Base-by-base conservation (phyloP, 2,113 vertebrate species). In the Thalassarche chlororhynchos region DNA sequence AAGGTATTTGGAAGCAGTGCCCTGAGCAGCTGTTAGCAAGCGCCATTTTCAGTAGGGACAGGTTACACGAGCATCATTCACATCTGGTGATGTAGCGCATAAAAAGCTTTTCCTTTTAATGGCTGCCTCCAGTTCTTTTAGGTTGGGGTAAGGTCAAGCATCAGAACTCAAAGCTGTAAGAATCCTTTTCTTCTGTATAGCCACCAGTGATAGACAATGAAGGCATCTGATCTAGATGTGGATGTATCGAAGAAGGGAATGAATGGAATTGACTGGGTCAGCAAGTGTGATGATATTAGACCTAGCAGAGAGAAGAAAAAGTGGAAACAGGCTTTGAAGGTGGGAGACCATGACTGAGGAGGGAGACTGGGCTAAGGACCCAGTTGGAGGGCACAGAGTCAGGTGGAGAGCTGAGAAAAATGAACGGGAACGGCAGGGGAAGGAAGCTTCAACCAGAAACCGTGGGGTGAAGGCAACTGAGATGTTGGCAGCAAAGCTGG, bases 21-120 rank as follows among this genome's bases (percentile, higher is more conserved):
- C 47, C n/a, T 17, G 14, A 28, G 36, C 42, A 44, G 52, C 65
- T 66, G 23, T 52, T 28, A 36, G 40, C 2, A 6, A 72, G 60
- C 1, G 3, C 40, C 1, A 0, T 49, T 49, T 78, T 32, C 42
- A 5, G 3, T 2, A 64, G 34, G 36, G 34, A n/a, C 17, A 32
- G 14, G 42, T 55, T n/a, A 38, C 20, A 15, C 3, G 2, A 2
- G 6, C 17, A 8, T 51, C 10, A 1, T 31, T 51, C 32, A 12
- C 17, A 12, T 44, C 68, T 52, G 36, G 47, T 85, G 49, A 64
- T 64, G 14, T 14, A 51, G 42, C 1, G 0, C 36, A 5, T 44
- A 42, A 34, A 61, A 32, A 64, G 20, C 26, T 64, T 64, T 69
- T 51, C 32, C 42, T 52, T 84, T n/a, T 28, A n/a, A 32, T 36